Evolutionary conservation across 1,140 invertebrate genomes (phyloP).

Genomic region (Drosophila erecta): DNA sequence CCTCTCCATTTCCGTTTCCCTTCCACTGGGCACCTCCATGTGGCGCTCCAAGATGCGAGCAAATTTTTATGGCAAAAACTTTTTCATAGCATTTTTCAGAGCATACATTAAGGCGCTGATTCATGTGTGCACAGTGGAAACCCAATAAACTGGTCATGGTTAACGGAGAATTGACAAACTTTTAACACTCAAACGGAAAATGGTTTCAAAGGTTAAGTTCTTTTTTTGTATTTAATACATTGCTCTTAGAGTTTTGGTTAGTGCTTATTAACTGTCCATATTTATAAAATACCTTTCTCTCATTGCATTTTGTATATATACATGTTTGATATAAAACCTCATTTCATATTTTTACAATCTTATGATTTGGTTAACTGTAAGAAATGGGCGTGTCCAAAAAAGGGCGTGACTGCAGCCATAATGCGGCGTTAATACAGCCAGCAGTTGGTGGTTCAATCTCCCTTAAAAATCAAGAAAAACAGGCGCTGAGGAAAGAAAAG

Average conservation of each 20-base stretch:
- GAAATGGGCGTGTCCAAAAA: neutral
- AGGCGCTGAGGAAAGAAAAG: conserved; percentile 39
- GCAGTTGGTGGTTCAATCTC: conserved; percentile 29
- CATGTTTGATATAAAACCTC: too few species aligned
- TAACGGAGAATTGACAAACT: neutral
- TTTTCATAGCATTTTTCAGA: conserved; percentile 64
- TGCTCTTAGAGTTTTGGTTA: too few species aligned
- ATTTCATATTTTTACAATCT: too few species aligned
- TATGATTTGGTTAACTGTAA: neutral
- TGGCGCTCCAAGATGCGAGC: conserved; percentile 27
- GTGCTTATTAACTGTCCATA: too few species aligned
- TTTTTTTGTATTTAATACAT: neutral
- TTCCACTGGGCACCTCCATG: neutral
- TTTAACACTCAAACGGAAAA: neutral
- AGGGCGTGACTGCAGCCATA: conserved; percentile 56
- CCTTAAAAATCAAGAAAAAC: conserved; percentile 14
- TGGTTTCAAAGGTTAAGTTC: neutral
- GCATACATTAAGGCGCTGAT: conserved; percentile 48
- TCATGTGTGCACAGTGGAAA: conserved; percentile 34
- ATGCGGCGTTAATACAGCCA: conserved; percentile 48
- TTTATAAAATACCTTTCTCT: too few species aligned
- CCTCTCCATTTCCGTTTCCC: neutral
- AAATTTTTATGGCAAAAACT: conserved; percentile 74
- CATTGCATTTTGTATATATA: too few species aligned
- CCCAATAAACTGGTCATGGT: conserved; percentile 12